Percentiles rank a stretch among this genome's conserved stretches.
These are phyloP conservation scores for Laticauda laticaudata DNA, from an alignment of 2,113 vertebrate genomes.

Conservation along the genomic window DNA sequence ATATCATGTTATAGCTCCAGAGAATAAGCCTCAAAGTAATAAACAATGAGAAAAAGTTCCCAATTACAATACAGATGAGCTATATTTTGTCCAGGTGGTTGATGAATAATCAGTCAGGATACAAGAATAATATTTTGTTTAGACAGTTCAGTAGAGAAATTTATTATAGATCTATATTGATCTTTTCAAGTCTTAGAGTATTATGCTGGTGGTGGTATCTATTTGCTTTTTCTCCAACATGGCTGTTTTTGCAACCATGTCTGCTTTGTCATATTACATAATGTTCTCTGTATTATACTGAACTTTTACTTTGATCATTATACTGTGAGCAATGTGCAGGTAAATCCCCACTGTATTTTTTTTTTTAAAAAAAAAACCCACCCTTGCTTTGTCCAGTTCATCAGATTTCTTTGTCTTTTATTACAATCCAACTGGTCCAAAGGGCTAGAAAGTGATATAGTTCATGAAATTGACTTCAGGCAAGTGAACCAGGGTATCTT, in stretches of 20 bases:
- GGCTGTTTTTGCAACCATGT: background rate
- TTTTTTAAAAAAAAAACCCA: background rate
- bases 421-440: background rate
- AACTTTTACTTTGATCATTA: background rate
- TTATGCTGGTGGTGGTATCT: background rate
- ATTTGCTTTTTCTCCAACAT: background rate
- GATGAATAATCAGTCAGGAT: background rate
- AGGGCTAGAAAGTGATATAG: background rate
- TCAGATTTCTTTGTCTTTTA: background rate
- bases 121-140: background rate
- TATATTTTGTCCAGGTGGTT: background rate
- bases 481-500: background rate
- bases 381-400: background rate
- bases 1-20: background rate
- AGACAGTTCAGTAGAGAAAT: background rate
- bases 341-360: background rate
- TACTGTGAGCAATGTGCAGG: background rate
- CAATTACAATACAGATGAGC: background rate
- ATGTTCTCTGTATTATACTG: background rate
- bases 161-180: background rate
- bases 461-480: background rate
- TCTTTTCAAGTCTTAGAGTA: background rate
- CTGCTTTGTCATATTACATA: background rate
- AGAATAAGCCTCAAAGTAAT: background rate
- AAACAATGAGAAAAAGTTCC: background rate